Conservation (phyloP, 2,888 invertebrate species). For the Choristoneura rosaceana region DNA sequence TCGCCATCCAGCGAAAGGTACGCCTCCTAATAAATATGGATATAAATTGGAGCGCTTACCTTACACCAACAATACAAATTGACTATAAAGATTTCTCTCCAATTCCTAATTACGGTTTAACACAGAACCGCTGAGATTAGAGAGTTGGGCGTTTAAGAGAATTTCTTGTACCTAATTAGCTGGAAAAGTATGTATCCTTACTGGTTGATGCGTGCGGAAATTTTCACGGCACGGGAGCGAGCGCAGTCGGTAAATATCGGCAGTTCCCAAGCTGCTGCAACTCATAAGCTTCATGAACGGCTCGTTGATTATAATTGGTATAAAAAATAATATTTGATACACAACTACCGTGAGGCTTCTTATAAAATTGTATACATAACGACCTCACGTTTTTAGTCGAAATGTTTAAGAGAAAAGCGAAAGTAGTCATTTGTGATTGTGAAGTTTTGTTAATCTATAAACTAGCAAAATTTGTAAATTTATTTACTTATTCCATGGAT, state of each 20-base stretch:
- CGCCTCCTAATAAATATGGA: constrained; percentile 65
- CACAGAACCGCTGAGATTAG: constrained; percentile 44
- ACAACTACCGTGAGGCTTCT: too few species aligned
- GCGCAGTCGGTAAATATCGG: not conserved
- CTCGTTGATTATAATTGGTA: not conserved
- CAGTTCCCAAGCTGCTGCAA: not conserved
- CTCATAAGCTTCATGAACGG: not conserved
- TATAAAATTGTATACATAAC: too few species aligned
- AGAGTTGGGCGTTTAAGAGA: constrained; percentile 19
- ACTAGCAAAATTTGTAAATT: too few species aligned
- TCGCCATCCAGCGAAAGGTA: constrained; percentile 50
- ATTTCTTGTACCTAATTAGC: constrained; percentile 35
- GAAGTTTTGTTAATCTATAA: too few species aligned
- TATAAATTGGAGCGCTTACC: constrained; percentile 56
- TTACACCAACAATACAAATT: constrained; percentile 58
- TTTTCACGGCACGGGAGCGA: not conserved
- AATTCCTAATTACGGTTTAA: constrained; percentile 52
- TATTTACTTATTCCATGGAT: too few species aligned
- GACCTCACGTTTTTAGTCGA: too few species aligned
- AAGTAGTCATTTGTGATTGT: too few species aligned
- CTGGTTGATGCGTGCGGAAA: not conserved
- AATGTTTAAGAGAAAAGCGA: too few species aligned
- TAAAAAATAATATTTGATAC: not conserved
- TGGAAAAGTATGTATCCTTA: constrained; percentile 16
- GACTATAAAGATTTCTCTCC: constrained; percentile 53